Evolutionary conservation across 1,140 invertebrate genomes (phyloP), one percentile per base, ranked within the genome.

Genomic region (Oncopeltus fasciatus): DNA sequence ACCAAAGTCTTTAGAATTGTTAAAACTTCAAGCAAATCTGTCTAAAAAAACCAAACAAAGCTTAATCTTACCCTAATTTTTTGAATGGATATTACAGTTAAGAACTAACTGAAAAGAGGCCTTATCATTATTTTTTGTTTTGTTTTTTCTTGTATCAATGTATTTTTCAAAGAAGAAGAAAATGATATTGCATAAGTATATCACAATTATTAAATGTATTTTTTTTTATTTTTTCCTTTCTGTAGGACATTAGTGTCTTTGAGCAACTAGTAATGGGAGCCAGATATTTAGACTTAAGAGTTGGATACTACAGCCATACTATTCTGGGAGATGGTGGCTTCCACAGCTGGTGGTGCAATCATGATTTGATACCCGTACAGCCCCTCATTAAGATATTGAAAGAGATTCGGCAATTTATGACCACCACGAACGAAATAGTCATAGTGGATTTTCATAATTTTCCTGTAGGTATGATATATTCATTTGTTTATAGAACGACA

Each of bases 391-490:
- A 71, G 5, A 69, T 81, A 0, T 68, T 82, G 0, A 69, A 77
- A 21, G 75, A 80, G 59, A 72, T 83, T 1, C 77, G 74, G 68
- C 68, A 64, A n/a, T 83, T 83, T 67, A 71, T 81, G 14, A 66
- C 72, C 27, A 76, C 77, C 64, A 80, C 80, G 12, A 74, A 81
- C 64, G 82, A 83, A 70, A 80, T 83, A 63, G 72, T 83, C 2
- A 80, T 83, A 26, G 73, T 83, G 63, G 82, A 83, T 58, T 71
- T 83, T 31, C 82, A 82, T 63, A 75, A 79, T 65, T 83, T 83
- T 70, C 79, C 80, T 9, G 70, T 77, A 31, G 80, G 80, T 78
- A 59, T 43, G 31, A n/a, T n/a, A n/a, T n/a, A n/a, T n/a, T n/a
- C n/a, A n/a, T n/a, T n/a, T n/a, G n/a, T n/a, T n/a, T n/a, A n/a